A percentile compares a stretch with the other conserved stretches of the same genome.
Conservation (phyloP, 23 tunicate genomes). For the Phallusia fumigata region DNA sequence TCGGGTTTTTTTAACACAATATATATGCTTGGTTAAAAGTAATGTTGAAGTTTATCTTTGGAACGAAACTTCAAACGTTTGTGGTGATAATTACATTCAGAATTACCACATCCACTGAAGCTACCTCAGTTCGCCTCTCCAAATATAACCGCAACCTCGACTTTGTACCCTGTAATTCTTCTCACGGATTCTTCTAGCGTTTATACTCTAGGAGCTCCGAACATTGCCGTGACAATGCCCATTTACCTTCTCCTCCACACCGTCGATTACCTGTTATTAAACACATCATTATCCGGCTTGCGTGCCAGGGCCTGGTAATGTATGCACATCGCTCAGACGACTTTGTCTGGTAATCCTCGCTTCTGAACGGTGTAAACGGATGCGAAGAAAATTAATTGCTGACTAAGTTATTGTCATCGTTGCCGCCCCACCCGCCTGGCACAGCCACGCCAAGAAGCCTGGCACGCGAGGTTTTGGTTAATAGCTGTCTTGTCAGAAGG, state of each 20-base stretch:
- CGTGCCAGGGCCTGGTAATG: constrained; percentile 1
- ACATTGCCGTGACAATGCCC: background rate
- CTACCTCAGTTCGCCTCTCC: background rate
- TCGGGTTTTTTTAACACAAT: too few relatives aligned
- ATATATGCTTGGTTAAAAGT: too few relatives aligned
- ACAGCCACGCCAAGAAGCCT: background rate
- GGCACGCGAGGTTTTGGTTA: background rate
- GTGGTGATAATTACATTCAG: too few relatives aligned
- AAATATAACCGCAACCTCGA: background rate
- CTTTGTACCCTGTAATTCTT: background rate
- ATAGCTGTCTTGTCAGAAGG: background rate
- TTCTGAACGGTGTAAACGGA: background rate
- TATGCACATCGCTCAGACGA: background rate
- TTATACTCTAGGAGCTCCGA: too few relatives aligned
- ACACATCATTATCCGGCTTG: background rate
- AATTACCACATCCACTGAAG: too few relatives aligned
- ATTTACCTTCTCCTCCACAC: background rate
- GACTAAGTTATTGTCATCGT: background rate
- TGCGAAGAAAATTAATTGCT: background rate
- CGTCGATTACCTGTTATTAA: background rate
- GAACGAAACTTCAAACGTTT: too few relatives aligned
- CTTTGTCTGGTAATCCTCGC: background rate
- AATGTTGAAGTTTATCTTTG: too few relatives aligned
- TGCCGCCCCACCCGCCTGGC: background rate
- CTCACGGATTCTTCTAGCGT: background rate